A percentile compares a stretch with the other conserved stretches of the same genome.
Conservation (phyloP, 2,113 vertebrate species). For the Rana temporaria region DNA sequence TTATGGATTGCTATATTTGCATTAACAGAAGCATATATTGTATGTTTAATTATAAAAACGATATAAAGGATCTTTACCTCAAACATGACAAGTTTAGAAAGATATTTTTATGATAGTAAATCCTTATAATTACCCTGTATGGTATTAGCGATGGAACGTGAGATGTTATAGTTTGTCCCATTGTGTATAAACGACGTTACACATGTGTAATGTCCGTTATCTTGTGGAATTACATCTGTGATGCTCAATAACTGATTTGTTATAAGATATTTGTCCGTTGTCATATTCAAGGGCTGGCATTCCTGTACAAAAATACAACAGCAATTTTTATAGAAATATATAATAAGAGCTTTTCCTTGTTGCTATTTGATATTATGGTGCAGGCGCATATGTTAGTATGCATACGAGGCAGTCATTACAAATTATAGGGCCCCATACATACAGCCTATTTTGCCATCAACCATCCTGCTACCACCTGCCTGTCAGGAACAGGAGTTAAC, state of each 20-base stretch:
- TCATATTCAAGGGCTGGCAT: conserved; percentile 69
- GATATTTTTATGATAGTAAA: background rate
- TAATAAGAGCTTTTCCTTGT: no score
- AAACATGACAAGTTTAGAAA: background rate
- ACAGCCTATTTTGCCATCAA: no score
- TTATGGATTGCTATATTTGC: no score
- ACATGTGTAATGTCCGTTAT: conserved; percentile 81
- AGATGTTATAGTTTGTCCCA: conserved; percentile 70
- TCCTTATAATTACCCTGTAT: conserved; percentile 71
- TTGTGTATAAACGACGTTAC: conserved; percentile 69
- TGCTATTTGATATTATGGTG: no score
- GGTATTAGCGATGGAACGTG: conserved; percentile 71
- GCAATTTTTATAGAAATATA: background rate
- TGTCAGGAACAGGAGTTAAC: no score
- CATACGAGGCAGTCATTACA: no score
- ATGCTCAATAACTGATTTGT: conserved; percentile 62
- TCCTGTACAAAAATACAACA: conserved; percentile 67
- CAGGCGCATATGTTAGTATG: no score
- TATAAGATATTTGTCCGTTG: conserved; percentile 59
- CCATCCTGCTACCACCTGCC: no score
- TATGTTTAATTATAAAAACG: no score
- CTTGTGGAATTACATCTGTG: conserved; percentile 11
- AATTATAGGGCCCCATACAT: no score
- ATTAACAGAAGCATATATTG: no score
- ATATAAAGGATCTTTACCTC: no score